A percentile compares a stretch with the other conserved stretches of the same genome.
These are phyloP conservation scores for Todus mexicanus DNA, from an alignment of 2,797 vertebrate genomes.

Conservation along the genomic window DNA sequence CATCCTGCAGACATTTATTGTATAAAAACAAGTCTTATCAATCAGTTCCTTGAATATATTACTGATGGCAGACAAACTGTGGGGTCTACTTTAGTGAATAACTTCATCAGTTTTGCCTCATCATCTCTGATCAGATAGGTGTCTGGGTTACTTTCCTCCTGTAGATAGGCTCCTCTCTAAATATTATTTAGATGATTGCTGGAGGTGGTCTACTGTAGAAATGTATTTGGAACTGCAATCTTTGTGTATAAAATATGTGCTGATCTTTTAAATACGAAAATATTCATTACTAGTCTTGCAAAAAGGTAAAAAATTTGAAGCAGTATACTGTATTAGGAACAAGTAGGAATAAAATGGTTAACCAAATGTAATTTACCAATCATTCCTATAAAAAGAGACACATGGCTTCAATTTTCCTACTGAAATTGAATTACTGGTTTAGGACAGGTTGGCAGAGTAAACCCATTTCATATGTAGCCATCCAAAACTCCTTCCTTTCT, in stretches of 20 bases:
- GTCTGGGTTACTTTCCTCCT: not conserved
- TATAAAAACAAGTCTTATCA: constrained; percentile 41
- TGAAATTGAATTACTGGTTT: constrained; percentile 29
- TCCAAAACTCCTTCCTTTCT: not conserved
- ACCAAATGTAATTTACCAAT: not conserved
- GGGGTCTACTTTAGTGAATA: not conserved
- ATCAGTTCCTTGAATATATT: constrained; percentile 30
- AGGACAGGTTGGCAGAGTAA: constrained; percentile 6
- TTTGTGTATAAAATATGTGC: constrained; percentile 26
- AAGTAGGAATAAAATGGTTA: constrained; percentile 4
- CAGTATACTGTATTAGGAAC: not conserved
- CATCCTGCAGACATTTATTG: not conserved
- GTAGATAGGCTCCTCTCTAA: constrained; percentile 30
- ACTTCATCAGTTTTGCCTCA: constrained; percentile 15
- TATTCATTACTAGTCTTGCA: not conserved
- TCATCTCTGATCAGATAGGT: constrained; percentile 4
- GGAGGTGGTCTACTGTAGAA: constrained; percentile 28
- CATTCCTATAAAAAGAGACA: not conserved
- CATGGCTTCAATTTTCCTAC: constrained; percentile 10
- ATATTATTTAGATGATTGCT: constrained; percentile 3
- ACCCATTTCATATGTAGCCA: not conserved
- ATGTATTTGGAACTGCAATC: not conserved
- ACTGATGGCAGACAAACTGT: constrained; percentile 18
- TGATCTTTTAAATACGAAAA: constrained; percentile 32
- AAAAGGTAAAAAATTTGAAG: not conserved